Evolutionary conservation across 2,113 vertebrate genomes (phyloP), one percentile per base, ranked within the genome.

Genomic region (Orientallactaga bullata): DNA sequence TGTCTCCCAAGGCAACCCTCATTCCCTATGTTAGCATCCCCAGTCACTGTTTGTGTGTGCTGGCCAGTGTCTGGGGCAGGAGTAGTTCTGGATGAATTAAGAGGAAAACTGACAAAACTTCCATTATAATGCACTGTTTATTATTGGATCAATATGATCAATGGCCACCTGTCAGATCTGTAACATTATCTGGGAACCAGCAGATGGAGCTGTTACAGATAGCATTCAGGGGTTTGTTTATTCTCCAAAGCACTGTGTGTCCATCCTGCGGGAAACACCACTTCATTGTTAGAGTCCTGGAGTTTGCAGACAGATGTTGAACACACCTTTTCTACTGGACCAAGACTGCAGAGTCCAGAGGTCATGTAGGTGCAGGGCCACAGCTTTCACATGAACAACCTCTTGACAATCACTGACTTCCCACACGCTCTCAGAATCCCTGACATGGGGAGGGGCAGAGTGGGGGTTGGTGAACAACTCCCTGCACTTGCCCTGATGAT

Each of bases 161-260:
- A 97, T 96, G 97, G 79, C 95, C 97, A 97, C 94, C 97, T 97
- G 96, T 97, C 97, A 96, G 95, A 96, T 96, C 72, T 97, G 97
- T 97, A 97, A 96, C 96, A 96, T 97, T 97, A 97, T 96, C 96
- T 97, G 96, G 96, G 97, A 97, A 96, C 97, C 97, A 97, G 97
- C 97, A 97, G 97, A 97, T 97, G 97, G 97, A 97, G 97, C 97
- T 97, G 93, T 97, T 84, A 92, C 96, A 97, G 96, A 97, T 97
- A 96, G 95, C 96, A 96, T 97, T 97, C 96, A 97, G 86, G 86
- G 90, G 85, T 93, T 92, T 97, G 97, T 97, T 97, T 97, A 94
- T 95, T 95, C 92, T 96, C 68, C 90, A 8, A 21, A 88, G 92
- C 95, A 89, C 37, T 15, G 88, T 90, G 93, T 87, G 91, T 96